Conservation (phyloP, 2,113 vertebrate species). For the Delphinus delphis region DNA sequence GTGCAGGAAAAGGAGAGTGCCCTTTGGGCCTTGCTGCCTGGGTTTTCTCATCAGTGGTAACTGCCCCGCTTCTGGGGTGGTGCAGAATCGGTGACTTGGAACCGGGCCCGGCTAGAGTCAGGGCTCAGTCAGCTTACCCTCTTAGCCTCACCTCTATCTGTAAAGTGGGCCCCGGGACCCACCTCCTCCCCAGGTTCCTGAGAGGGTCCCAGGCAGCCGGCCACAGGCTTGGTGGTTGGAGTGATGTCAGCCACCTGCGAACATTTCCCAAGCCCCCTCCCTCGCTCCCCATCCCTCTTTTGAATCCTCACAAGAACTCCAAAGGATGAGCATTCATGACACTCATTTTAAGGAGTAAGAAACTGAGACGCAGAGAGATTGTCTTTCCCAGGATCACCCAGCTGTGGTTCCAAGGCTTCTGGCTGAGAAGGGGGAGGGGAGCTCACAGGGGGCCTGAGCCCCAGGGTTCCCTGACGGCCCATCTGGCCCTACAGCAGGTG, state of each 20-base stretch:
- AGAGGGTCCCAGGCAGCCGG: neutral
- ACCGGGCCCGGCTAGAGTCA: neutral
- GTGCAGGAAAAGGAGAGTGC: neutral
- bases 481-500: constrained; percentile 84
- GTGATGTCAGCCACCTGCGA: neutral
- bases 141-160: neutral
- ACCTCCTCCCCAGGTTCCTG: neutral
- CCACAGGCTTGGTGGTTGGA: neutral
- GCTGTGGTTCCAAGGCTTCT: neutral
- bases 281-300: neutral
- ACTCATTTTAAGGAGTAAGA: neutral
- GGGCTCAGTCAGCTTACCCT: neutral
- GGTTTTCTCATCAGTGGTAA: neutral
- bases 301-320: neutral
- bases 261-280: neutral
- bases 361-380: neutral
- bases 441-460: neutral
- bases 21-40: neutral
- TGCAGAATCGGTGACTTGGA: neutral
- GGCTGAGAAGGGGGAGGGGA: neutral
- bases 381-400: neutral
- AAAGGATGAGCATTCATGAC: neutral
- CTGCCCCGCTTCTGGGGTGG: neutral
- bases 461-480: neutral
- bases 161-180: neutral